phyloP scores from a whole-genome alignment of 2,888 invertebrate species.

The Agriopis marginaria region DNA sequence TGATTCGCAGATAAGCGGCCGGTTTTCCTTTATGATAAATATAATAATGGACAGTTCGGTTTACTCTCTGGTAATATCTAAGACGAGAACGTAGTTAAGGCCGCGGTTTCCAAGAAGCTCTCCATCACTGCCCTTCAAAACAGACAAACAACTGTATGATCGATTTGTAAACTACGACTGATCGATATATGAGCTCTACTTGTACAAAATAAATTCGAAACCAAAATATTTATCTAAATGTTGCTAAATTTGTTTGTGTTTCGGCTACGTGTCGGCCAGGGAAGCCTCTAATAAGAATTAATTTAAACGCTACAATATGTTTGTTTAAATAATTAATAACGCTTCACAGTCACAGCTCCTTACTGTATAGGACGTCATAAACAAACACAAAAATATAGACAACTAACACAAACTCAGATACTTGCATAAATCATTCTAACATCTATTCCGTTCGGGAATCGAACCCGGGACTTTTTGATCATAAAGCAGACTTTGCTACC shows the following conservation, averaged over 20 bases:
- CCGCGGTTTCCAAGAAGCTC: constrained; percentile 2
- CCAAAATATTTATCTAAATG: constrained; percentile 27
- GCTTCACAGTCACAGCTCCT: too few species aligned
- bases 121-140: constrained; percentile 25
- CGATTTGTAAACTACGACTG: constrained; percentile 15
- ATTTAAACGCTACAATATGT: background rate
- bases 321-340: background rate
- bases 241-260: constrained; percentile 1
- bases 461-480: too few species aligned
- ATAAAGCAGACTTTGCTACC: too few species aligned
- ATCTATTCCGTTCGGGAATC: too few species aligned
- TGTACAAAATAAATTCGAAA: constrained; percentile 12
- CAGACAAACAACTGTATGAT: constrained; percentile 21
- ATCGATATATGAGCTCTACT: constrained; percentile 18
- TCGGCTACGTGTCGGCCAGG: background rate
- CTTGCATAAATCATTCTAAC: too few species aligned
- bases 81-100: constrained; percentile 4
- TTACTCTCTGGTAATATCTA: constrained; percentile 5
- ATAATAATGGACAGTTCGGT: constrained; percentile 11
- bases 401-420: too few species aligned
- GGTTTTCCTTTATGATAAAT: background rate
- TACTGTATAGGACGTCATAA: too few species aligned
- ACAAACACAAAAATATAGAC: too few species aligned
- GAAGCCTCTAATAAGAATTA: background rate
- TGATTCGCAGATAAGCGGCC: background rate